These are phyloP conservation scores for Cheilosia scutellata DNA, from an alignment of 2,888 invertebrate species.

Conservation along the genomic window DNA sequence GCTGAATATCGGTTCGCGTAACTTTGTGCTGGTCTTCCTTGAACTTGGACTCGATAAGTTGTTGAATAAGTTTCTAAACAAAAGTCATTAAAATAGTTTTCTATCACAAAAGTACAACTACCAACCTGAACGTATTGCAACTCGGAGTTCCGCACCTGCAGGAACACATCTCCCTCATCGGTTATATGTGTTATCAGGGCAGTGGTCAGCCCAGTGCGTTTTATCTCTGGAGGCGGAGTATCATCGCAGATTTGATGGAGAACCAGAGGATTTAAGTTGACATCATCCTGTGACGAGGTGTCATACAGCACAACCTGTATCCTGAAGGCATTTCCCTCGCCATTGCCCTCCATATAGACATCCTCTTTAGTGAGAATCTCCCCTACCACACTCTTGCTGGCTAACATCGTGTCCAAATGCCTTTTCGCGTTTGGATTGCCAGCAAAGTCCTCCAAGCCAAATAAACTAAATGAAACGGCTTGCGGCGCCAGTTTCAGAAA, in stretches of 20 bases:
- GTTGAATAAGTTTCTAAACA: constrained; percentile 79
- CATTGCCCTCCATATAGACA: constrained; percentile 77
- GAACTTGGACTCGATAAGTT: constrained; percentile 80
- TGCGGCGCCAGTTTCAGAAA: constrained; percentile 89
- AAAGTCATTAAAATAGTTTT: neutral
- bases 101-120: neutral
- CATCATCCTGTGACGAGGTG: constrained; percentile 87
- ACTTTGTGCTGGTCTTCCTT: constrained; percentile 82
- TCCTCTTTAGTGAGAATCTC: constrained; percentile 84
- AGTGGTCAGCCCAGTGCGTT: constrained; percentile 80
- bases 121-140: constrained; percentile 81
- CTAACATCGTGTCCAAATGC: constrained; percentile 83
- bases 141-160: constrained; percentile 81
- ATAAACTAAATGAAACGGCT: constrained; percentile 89
- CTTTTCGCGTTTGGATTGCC: constrained; percentile 82
- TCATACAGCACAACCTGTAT: constrained; percentile 87
- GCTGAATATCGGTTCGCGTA: constrained; percentile 79
- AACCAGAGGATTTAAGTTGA: constrained; percentile 87
- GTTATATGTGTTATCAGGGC: constrained; percentile 82
- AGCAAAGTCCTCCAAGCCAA: constrained; percentile 88
- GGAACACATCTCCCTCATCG: constrained; percentile 82
- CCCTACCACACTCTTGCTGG: constrained; percentile 86
- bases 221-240: constrained; percentile 81
- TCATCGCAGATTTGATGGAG: constrained; percentile 85
- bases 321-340: constrained; percentile 77